phyloP scores from a whole-genome alignment of 2,113 vertebrate genomes.

The Picathartes gymnocephalus region DNA sequence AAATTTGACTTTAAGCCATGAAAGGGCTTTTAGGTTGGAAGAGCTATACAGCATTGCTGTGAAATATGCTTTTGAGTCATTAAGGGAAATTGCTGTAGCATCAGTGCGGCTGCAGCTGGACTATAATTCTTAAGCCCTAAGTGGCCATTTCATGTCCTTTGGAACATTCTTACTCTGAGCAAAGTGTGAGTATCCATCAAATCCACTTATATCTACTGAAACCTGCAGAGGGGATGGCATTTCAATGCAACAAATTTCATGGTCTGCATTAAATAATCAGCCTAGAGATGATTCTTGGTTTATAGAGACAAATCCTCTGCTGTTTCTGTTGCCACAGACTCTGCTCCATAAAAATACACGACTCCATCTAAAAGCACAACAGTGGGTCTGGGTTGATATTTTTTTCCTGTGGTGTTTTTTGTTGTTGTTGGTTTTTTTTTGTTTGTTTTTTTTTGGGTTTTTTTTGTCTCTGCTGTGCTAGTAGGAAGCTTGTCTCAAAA shows the following conservation, averaged over 20 bases:
- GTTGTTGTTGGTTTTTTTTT: no score
- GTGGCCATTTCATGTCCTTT: not conserved
- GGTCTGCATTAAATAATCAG: not conserved
- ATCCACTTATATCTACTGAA: not conserved
- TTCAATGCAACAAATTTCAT: not conserved
- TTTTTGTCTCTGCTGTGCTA: not conserved
- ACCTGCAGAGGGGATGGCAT: not conserved
- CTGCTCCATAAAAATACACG: not conserved
- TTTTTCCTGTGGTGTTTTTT: not conserved
- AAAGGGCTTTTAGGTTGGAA: not conserved
- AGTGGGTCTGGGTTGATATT: not conserved
- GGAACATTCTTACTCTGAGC: not conserved
- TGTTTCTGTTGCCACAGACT: not conserved
- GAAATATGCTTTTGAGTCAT: not conserved
- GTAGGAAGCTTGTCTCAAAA: not conserved
- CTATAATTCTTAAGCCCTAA: not conserved
- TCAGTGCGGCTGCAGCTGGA: not conserved
- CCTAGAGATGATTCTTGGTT: not conserved
- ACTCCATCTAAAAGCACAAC: not conserved
- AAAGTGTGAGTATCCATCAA: not conserved
- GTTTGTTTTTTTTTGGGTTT: no score
- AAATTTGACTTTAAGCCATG: not conserved
- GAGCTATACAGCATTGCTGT: not conserved
- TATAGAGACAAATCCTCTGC: not conserved
- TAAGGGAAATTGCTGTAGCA: not conserved